Evolutionary conservation across 2,113 vertebrate species (phyloP).

Genomic region (Formicarius rufipectus): DNA sequence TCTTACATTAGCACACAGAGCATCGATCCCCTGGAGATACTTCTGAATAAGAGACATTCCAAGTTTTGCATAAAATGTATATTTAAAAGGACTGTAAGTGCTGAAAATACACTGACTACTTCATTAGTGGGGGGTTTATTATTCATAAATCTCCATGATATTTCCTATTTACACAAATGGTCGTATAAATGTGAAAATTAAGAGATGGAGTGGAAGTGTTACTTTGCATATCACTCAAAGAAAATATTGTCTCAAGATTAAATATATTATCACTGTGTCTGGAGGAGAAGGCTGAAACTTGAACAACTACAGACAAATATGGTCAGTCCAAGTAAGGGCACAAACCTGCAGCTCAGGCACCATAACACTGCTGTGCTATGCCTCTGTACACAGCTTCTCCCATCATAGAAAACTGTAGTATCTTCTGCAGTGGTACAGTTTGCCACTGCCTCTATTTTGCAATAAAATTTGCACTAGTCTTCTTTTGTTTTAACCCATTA

Average conservation of each 20-base stretch:
- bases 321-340: fast-evolving
- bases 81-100: not conserved
- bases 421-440: not conserved
- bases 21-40: not conserved
- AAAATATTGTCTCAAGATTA: not conserved
- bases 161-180: not conserved
- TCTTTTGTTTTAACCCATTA: not conserved
- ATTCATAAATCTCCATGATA: not conserved
- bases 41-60: not conserved
- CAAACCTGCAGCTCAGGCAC: not conserved
- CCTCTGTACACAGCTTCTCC: not conserved
- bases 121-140: not conserved
- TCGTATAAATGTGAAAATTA: not conserved
- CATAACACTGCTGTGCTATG: fast-evolving
- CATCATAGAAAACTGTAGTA: not conserved
- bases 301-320: not conserved
- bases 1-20: not conserved
- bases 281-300: not conserved
- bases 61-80: not conserved
- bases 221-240: not conserved
- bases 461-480: not conserved
- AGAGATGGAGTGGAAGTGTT: fast-evolving
- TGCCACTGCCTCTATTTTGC: not conserved
- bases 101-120: not conserved
- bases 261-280: not conserved